Conservation (phyloP, 2,113 vertebrate species). For the Penelope pileata region DNA sequence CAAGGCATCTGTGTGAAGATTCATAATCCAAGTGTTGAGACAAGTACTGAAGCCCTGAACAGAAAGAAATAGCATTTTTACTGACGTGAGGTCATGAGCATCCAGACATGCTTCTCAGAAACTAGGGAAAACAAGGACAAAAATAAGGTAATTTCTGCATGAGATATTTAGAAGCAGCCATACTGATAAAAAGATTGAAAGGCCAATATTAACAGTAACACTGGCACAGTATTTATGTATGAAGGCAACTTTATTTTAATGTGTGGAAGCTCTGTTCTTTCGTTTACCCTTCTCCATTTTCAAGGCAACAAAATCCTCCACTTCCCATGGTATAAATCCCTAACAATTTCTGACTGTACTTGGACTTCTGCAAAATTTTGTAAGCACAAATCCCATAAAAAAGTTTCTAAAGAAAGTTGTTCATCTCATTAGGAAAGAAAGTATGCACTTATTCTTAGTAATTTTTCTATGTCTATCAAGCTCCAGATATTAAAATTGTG, state of each 20-base stretch:
- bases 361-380: background rate
- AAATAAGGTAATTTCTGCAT: too few species aligned
- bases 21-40: background rate
- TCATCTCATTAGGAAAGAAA: background rate
- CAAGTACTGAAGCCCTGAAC: background rate
- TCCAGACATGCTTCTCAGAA: too few species aligned
- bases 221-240: background rate
- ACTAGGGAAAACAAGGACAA: too few species aligned
- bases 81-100: fast-evolving
- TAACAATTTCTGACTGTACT: background rate
- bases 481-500: too few species aligned
- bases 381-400: background rate
- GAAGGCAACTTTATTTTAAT: background rate
- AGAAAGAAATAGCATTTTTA: background rate
- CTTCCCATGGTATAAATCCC: background rate
- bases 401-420: background rate
- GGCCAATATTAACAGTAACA: too few species aligned
- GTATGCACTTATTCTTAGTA: too few species aligned
- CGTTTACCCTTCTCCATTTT: background rate
- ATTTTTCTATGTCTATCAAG: too few species aligned
- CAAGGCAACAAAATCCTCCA: background rate
- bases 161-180: too few species aligned
- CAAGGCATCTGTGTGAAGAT: background rate
- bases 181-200: too few species aligned
- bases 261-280: background rate